Evolutionary conservation across 2,113 vertebrate species (phyloP), one percentile per base, ranked within the genome.

Genomic region (Crotalus viridis): DNA sequence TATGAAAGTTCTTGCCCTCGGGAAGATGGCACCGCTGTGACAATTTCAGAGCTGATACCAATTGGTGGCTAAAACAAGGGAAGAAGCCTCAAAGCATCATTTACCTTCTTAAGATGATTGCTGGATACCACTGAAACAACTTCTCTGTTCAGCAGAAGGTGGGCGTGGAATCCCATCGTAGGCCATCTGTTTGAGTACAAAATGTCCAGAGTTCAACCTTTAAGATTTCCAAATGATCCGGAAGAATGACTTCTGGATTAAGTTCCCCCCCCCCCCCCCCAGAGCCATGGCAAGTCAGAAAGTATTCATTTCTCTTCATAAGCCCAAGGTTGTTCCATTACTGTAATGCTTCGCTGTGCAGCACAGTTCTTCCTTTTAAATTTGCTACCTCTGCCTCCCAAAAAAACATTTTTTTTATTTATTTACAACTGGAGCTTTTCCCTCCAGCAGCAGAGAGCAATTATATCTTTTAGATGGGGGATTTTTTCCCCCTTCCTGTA

Each of bases 281-380:
- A 69, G 46, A 21, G 15, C 15, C 43, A 33, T 10, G 33, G 59
- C 89, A 21, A n/a, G 55, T 43, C 33, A 26, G 87, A 88, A 8
- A 51, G 54, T 9, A 56, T 33, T 24, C 28, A 55, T 90, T 46
- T 56, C 59, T 51, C 59, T 85, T 55, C 69, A 46, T 13, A 13
- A 39, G 15, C 15, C 33, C 43, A 85, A 81, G 22, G 26, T 56
- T 39, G 43, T 74, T 85, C 10, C 69, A 85, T 24, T 26, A 48
- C 64, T 89, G 26, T 56, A 56, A 91, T 15, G 13, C n/a, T 33
- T 90, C 8, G 15, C 13, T 54, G 5, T 7, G 24, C 89, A 91
- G 93, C 93, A 28, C 93, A 95, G 95, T 89, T 91, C 39, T 90
- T 43, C 91, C 24, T 52, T n/a, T 52, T 54, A 87, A 87, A 52